Evolutionary conservation across 2,888 invertebrate species (phyloP).

Genomic region (Coremacera marginata): DNA sequence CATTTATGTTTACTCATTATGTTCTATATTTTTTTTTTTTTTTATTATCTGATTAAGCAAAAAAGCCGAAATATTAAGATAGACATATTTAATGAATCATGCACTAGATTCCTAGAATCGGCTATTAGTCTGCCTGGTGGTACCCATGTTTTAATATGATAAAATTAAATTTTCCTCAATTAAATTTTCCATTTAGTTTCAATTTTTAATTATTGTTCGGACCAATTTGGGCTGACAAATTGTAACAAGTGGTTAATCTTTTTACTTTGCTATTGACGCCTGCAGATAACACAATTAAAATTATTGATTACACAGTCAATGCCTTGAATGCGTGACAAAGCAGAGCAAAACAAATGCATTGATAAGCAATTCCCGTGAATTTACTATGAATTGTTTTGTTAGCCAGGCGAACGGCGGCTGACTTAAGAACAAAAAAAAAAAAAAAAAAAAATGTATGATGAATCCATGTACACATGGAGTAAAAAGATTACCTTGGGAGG

Average conservation of each 20-base stretch:
- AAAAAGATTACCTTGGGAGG: too few species aligned
- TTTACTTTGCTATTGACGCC: neutral
- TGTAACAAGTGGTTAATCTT: too few species aligned
- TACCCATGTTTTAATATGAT: too few species aligned
- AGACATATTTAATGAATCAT: constrained; percentile 10
- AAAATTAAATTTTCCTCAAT: too few species aligned
- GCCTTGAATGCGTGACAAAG: neutral
- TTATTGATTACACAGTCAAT: neutral
- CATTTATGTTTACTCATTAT: constrained; percentile 10
- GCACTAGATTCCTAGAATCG: too few species aligned
- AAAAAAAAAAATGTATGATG: neutral
- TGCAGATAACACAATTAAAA: neutral
- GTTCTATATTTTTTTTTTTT: constrained; percentile 7
- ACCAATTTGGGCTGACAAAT: too few species aligned
- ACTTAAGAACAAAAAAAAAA: neutral
- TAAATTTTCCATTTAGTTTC: too few species aligned
- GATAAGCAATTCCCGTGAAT: neutral
- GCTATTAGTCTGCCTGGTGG: too few species aligned
- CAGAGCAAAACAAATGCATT: neutral
- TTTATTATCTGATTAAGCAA: constrained; percentile 28
- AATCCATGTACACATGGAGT: too few species aligned
- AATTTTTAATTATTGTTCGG: too few species aligned
- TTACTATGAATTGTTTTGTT: constrained; percentile 1
- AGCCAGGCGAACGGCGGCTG: neutral
- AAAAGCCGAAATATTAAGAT: constrained; percentile 12